Evolutionary conservation across 2,113 vertebrate genomes (phyloP).

Genomic region (Archilochus colubris): DNA sequence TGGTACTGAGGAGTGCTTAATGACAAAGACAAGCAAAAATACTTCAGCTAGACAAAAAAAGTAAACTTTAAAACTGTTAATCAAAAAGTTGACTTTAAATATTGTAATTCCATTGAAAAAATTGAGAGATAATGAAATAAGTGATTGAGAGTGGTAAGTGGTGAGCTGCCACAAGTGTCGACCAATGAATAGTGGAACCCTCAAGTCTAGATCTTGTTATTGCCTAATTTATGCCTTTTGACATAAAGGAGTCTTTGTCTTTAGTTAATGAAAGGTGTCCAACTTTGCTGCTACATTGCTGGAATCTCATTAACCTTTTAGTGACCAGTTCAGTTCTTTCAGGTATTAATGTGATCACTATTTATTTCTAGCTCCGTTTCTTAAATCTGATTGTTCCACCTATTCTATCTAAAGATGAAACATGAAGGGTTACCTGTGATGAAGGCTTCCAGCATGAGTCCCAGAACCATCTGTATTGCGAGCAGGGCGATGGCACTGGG

Average conservation of each 20-base stretch:
- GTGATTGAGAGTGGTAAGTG: neutral
- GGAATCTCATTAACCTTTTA: neutral
- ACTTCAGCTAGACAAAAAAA: neutral
- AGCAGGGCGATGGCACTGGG: constrained; percentile 92
- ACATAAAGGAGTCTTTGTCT: no score
- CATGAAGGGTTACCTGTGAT: constrained; percentile 88
- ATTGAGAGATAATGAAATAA: neutral
- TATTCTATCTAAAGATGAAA: neutral
- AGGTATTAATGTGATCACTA: neutral
- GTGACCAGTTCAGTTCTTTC: neutral
- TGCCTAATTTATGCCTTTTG: neutral
- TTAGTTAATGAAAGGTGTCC: neutral
- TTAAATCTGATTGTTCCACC: neutral
- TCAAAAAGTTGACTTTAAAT: neutral
- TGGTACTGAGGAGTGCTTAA: neutral
- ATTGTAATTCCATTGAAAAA: neutral
- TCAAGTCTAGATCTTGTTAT: neutral
- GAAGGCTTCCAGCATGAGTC: constrained; percentile 96
- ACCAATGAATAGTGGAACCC: neutral
- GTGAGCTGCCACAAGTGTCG: neutral
- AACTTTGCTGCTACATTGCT: neutral
- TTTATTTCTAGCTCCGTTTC: neutral
- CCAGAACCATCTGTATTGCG: constrained; percentile 95
- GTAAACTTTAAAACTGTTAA: neutral
- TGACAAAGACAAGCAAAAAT: neutral